These are phyloP conservation scores for Amiota communis DNA, from an alignment of 2,888 invertebrate genomes.

Conservation along the genomic window DNA sequence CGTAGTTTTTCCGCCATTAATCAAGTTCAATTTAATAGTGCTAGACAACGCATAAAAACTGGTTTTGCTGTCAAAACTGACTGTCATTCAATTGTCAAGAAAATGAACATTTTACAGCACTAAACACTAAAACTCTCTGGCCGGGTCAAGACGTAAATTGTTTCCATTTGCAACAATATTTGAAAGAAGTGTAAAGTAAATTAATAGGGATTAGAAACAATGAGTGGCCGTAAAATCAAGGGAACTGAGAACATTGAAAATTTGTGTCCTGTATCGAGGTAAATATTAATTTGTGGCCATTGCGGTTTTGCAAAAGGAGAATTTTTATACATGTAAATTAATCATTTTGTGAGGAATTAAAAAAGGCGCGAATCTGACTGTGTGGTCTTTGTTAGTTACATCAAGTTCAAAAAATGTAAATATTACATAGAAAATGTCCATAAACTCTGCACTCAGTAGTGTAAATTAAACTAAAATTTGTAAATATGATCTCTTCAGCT, in stretches of 20 bases:
- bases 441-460: neutral
- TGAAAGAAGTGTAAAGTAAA: slow-evolving; percentile 35
- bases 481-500: neutral
- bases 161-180: neutral
- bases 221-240: slow-evolving; percentile 66
- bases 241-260: slow-evolving; percentile 69
- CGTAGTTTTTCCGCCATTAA: slow-evolving; percentile 1
- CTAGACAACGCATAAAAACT: neutral
- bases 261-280: slow-evolving; percentile 69
- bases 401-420: slow-evolving; percentile 30
- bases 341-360: slow-evolving; percentile 3
- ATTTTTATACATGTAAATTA: neutral
- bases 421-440: slow-evolving; percentile 7
- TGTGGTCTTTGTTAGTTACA: slow-evolving; percentile 44
- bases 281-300: slow-evolving; percentile 38
- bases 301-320: too few relatives aligned
- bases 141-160: neutral
- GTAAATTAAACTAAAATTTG: neutral
- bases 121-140: too few relatives aligned
- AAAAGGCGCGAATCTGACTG: slow-evolving; percentile 51
- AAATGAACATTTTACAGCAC: slow-evolving; percentile 8
- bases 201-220: slow-evolving; percentile 52
- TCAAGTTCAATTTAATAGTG: slow-evolving; percentile 3
- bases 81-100: neutral
- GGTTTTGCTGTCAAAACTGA: neutral